phyloP scores from a whole-genome alignment of 2,113 vertebrate genomes.

The Lonchura striata region DNA sequence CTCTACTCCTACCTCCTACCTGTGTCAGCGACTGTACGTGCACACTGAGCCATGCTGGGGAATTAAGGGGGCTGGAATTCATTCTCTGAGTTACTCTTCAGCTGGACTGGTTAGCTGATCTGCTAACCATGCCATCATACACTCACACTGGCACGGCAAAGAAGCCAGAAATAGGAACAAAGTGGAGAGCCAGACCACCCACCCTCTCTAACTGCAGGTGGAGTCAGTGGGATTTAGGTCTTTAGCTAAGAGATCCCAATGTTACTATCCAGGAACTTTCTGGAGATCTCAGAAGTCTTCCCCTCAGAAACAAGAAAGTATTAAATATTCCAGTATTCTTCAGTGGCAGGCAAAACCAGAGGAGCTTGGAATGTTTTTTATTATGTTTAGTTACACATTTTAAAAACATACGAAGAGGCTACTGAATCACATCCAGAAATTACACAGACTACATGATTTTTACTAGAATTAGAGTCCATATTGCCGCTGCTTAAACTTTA shows the following conservation, averaged over 20 bases:
- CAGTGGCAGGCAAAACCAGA: not conserved
- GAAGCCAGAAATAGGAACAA: not conserved
- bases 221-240: not conserved
- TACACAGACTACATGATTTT: not conserved
- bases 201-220: not conserved
- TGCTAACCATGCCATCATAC: not conserved
- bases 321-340: not conserved
- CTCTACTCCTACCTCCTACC: not conserved
- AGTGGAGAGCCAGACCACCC: fast-evolving
- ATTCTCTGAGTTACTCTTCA: not conserved
- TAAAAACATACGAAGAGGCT: not conserved
- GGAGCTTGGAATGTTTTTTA: not conserved
- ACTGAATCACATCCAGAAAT: not conserved
- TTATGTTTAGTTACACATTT: not conserved
- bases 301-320: not conserved
- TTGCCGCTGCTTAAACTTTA: not conserved
- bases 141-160: not conserved
- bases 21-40: not conserved
- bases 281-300: not conserved
- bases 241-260: not conserved
- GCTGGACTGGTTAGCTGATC: not conserved
- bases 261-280: not conserved
- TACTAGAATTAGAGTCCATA: not conserved
- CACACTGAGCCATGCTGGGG: not conserved
- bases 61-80: not conserved